Conservation (phyloP, 1,140 invertebrate genomes). For the Trichonephila clavata region DNA sequence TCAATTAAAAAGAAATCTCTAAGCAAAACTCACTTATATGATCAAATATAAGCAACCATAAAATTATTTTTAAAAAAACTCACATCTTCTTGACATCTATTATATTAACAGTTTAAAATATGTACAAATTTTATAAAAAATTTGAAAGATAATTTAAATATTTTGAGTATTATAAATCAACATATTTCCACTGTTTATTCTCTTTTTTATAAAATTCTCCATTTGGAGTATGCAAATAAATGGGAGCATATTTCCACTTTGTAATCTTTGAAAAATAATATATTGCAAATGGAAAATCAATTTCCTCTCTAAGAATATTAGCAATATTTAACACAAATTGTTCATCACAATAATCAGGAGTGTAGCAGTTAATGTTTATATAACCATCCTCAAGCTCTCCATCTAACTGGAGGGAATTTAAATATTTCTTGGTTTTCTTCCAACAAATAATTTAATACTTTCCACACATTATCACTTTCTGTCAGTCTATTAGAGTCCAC, state of each 20-base stretch:
- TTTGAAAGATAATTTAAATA: no score
- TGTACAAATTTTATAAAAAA: no score
- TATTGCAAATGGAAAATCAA: background rate
- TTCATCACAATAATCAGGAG: background rate
- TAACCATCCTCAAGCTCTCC: background rate
- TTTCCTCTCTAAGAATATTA: background rate
- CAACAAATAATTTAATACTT: background rate
- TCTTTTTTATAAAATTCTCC: background rate
- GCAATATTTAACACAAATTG: background rate
- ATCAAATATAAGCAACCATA: no score
- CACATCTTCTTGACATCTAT: no score
- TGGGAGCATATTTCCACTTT: background rate
- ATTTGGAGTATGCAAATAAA: constrained; percentile 33
- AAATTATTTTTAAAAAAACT: no score
- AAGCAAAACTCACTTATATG: no score
- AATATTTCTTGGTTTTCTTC: background rate
- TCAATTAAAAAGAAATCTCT: no score
- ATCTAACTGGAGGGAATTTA: background rate
- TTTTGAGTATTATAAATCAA: background rate
- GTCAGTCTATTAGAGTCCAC: background rate
- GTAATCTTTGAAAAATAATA: background rate
- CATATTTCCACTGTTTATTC: background rate
- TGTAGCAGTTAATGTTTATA: background rate
- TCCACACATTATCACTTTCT: background rate
- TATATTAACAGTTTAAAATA: no score